Percentiles rank a stretch among this genome's conserved stretches.
phyloP scores from a whole-genome alignment of 2,888 invertebrate genomes.

The Notocelia uddmanniana region DNA sequence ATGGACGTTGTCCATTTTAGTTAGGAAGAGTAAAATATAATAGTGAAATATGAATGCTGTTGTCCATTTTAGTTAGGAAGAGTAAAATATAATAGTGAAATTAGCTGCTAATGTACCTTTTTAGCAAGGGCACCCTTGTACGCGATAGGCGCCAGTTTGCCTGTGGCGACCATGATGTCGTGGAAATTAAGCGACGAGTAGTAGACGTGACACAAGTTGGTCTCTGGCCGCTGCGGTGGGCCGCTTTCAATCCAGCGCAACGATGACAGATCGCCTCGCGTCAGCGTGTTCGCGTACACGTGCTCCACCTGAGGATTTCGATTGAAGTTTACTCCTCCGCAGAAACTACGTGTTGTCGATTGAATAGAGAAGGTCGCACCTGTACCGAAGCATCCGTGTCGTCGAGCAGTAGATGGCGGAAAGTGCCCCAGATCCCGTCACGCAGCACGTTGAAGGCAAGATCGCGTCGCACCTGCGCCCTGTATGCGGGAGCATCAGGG shows the following conservation, averaged over 20 bases:
- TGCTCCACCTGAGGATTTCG: conserved; percentile 96
- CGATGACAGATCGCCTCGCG: conserved; percentile 98
- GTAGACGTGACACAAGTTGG: conserved; percentile 94
- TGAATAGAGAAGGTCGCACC: too few relatives aligned
- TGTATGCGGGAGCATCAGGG: conserved; percentile 9
- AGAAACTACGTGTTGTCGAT: neutral
- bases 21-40: too few relatives aligned
- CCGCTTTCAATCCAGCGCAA: conserved; percentile 96
- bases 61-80: too few relatives aligned
- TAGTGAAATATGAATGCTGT: too few relatives aligned
- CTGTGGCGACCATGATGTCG: conserved; percentile 98
- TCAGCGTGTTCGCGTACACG: conserved; percentile 97
- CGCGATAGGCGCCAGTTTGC: conserved; percentile 98
- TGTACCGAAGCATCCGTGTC: too few relatives aligned
- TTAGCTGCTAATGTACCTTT: too few relatives aligned
- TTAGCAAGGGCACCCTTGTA: conserved; percentile 95
- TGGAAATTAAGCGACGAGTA: conserved; percentile 99
- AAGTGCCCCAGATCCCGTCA: conserved; percentile 5
- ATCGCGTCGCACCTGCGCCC: neutral
- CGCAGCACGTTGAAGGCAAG: conserved; percentile 17
- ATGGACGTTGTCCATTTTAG: too few relatives aligned
- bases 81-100: too few relatives aligned
- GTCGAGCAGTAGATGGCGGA: neutral
- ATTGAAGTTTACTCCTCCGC: too few relatives aligned
- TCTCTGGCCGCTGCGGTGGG: conserved; percentile 72